phyloP scores from a whole-genome alignment of 1,140 invertebrate species.

The Heterodera carotae region DNA sequence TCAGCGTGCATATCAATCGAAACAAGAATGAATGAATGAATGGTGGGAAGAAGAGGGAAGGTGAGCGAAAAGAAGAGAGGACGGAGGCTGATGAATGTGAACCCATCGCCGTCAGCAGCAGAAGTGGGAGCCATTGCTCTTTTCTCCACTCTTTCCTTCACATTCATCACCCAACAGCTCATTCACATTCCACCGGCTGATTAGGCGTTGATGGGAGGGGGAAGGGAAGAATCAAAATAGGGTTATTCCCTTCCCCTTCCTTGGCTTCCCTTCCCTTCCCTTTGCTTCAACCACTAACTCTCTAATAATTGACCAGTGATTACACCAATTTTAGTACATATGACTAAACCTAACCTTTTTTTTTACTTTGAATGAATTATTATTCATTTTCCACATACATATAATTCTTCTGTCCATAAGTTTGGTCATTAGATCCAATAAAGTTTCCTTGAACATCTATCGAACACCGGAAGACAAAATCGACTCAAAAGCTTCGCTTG shows the following conservation, averaged over 20 bases:
- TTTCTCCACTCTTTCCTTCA: background rate
- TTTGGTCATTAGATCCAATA: too few relatives aligned
- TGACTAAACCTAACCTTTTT: too few relatives aligned
- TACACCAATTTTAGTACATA: background rate
- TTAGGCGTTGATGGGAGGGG: background rate
- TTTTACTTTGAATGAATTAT: too few relatives aligned
- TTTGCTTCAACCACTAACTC: background rate
- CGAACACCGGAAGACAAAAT: too few relatives aligned
- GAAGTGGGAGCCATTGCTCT: background rate
- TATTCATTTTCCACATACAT: too few relatives aligned
- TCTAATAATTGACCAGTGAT: background rate
- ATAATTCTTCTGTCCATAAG: too few relatives aligned
- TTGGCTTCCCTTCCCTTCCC: background rate
- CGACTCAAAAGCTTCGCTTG: too few relatives aligned
- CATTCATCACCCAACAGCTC: background rate
- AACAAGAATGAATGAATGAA: background rate
- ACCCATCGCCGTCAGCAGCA: background rate
- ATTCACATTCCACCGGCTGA: slow-evolving; percentile 13
- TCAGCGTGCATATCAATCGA: slow-evolving; percentile 17
- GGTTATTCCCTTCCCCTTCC: background rate
- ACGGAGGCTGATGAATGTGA: too few relatives aligned
- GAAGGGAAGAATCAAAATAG: background rate
- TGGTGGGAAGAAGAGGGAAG: background rate
- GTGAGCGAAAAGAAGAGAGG: too few relatives aligned
- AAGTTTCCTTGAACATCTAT: too few relatives aligned